Evolutionary conservation across 2,113 vertebrate genomes (phyloP).

Genomic region (Chaetura pelagica): DNA sequence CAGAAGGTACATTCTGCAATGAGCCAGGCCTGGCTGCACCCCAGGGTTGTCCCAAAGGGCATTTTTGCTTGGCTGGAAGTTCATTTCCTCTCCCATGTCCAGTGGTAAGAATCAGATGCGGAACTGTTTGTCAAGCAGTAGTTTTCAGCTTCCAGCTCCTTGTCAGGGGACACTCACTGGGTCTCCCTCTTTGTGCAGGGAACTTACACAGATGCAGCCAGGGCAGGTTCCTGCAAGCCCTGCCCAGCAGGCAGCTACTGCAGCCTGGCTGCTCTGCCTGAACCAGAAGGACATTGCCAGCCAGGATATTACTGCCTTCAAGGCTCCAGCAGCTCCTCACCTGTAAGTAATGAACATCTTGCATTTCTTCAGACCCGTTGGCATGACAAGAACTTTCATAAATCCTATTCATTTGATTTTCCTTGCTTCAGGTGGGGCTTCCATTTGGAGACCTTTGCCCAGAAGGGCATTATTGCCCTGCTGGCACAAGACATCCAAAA

Average conservation of each 20-base stretch:
- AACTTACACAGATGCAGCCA: constrained; percentile 72
- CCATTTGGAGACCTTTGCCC: constrained; percentile 84
- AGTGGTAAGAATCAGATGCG: constrained; percentile 61
- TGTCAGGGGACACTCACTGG: not conserved
- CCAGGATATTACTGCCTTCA: constrained; percentile 80
- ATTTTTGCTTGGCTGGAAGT: constrained; percentile 83
- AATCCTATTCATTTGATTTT: fast-evolving
- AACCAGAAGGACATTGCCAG: constrained; percentile 83
- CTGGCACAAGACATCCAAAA: constrained; percentile 77
- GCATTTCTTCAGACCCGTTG: fast-evolving
- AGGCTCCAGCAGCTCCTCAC: constrained; percentile 78
- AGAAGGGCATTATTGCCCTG: constrained; percentile 82
- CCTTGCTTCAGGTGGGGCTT: constrained; percentile 72
- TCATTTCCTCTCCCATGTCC: constrained; percentile 78
- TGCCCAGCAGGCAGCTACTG: constrained; percentile 87
- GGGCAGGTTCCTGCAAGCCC: constrained; percentile 75
- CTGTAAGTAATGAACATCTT: constrained; percentile 72
- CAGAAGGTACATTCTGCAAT: constrained; percentile 83
- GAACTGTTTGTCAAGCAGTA: fast-evolving
- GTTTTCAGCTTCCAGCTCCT: not conserved
- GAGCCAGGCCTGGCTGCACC: constrained; percentile 77
- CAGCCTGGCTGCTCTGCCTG: constrained; percentile 75
- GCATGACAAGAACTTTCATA: fast-evolving
- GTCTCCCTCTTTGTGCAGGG: constrained; percentile 75
- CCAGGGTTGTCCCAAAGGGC: constrained; percentile 80